Conservation (phyloP, 2,113 vertebrate species). For the Lampris megalopsis region DNA sequence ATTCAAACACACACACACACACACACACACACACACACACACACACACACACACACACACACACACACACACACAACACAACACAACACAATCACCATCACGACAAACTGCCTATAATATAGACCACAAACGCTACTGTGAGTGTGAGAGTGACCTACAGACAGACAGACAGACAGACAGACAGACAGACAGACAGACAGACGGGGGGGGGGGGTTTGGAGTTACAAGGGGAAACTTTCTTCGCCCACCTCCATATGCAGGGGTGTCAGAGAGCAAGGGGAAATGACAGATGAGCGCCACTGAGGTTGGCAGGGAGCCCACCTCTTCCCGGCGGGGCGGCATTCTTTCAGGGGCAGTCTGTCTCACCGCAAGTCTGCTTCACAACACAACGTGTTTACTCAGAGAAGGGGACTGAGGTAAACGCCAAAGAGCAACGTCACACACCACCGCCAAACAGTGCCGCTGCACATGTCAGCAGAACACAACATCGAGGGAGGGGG, state of each 20-base stretch:
- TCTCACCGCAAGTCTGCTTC: too few relatives aligned
- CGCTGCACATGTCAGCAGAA: too few relatives aligned
- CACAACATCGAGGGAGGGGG: too few relatives aligned
- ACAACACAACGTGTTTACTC: too few relatives aligned
- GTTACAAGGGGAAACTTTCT: background rate
- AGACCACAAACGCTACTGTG: constrained; percentile 2
- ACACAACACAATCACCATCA: background rate
- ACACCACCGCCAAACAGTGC: too few relatives aligned
- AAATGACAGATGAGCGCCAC: background rate
- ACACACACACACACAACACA: background rate
- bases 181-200: background rate
- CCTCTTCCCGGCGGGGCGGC: background rate
- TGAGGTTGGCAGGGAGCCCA: background rate
- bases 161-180: background rate
- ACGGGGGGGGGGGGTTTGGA: background rate
- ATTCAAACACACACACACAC: too few relatives aligned
- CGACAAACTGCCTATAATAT: background rate
- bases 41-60: background rate
- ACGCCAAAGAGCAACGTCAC: too few relatives aligned
- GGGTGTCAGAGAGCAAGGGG: constrained; percentile 47
- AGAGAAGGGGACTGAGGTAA: too few relatives aligned
- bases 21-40: background rate
- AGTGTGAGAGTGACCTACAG: background rate
- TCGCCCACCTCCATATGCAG: background rate
- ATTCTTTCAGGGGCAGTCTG: too few relatives aligned